Base-by-base conservation (phyloP, 64 coral and sea anemone species). In the Astreopora myriophthalma region DNA sequence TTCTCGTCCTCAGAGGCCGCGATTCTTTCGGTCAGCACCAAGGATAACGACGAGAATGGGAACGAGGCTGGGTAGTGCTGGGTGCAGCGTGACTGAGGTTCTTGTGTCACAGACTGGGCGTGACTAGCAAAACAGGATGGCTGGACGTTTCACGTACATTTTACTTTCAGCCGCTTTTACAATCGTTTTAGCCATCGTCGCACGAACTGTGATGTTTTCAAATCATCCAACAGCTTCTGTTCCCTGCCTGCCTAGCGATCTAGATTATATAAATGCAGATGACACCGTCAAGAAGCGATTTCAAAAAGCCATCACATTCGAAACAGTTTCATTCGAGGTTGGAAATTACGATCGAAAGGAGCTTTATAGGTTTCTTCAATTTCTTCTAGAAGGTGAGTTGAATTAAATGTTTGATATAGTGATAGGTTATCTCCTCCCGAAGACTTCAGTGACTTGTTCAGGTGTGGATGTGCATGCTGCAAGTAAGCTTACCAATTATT, bases 311-410 rank as follows among this genome's bases (percentile, higher is more conserved):
- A 20, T 95, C 14, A 74, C 83, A 7, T 92, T 92, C 30, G 1
- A 87, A 80, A 95, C 94, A 3, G 85, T 95, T 51, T 74, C 94
- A 0, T 79, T 58, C 24, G 75, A 63, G 5, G 34, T 33, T 1
- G 94, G 94, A 3, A 86, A 83, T 61, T 95, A 95, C 82, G 77
- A 92, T 35, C 78, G 79, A 32, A 32, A 67, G 70, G 94, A 95
- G 36, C 64, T 95, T 19, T 29, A 74, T n/a, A 86, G 44, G 31
- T 92, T 92, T 36, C 89, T 84, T 40, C 40, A 95, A 19, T 95
- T 92, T 48, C 34, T 95, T 44, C 32, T 95, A 14, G 73, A 76
- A 88, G 94, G 94, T 95, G 35, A 74, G 85, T 1, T n/a, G 58
- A 19, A 24, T 16, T 33, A 5, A 33, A 13, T 16, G 4, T 24